Base-by-base conservation (phyloP, 2,888 invertebrate genomes). In the Kuschelorhynchus macadamiae region DNA sequence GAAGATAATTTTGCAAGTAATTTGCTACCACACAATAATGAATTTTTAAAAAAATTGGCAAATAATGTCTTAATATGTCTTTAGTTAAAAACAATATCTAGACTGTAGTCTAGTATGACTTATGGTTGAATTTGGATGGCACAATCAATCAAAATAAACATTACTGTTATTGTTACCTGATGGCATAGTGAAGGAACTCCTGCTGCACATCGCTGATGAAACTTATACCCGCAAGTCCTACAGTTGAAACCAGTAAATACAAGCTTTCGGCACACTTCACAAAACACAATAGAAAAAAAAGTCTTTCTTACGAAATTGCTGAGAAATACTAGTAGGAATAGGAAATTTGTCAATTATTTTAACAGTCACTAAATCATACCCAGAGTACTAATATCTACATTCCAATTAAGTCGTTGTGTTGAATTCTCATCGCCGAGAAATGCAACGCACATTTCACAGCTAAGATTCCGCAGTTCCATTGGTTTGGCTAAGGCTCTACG, bases 171-270 rank as follows among this genome's bases (percentile, higher is more conserved):
- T 3, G 4, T 25, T 25, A 88, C 88, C 86, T 94, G 95, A 84
- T 95, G 93, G 83, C 97, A 97, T 57, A 94, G 87, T 64, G 93
- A 90, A 57, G 96, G 96, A 63, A 97, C 96, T 80, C 93, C 92
- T 71, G 90, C 90, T 9, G 95, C 94, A 84, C 98, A 98, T 66
- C 97, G 88, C 85, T 96, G 96, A 86, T 99, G 98, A 86, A 98
- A 97, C 82, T 96, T 93, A 85, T 96, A 97, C 79, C 96, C 96
- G 85, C 99, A 99, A 72, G 97, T 96, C 81, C 96, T 92, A 86
- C 99, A 99, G 80, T 96, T 94, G 86, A 97, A 97, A 49, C 98
- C 98, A 82, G 95, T 95, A 86, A 98, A 97, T 69, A 98, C 88
- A 66, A 98, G 88, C 77, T 95, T 90, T 65, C 95, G 89, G 84